Evolutionary conservation across 2,888 invertebrate genomes (phyloP), one percentile per base, ranked within the genome.

Genomic region (Hemithea aestivaria): DNA sequence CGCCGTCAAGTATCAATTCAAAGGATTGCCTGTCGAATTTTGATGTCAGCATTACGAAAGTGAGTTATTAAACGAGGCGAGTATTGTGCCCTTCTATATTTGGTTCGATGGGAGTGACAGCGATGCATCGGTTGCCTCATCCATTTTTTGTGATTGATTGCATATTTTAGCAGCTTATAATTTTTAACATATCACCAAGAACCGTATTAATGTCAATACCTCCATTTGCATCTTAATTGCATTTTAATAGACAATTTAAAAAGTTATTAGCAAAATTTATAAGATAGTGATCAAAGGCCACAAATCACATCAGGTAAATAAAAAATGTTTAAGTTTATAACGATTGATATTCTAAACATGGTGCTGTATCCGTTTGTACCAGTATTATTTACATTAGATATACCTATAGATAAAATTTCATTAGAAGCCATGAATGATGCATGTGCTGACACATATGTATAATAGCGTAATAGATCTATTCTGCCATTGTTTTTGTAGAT

Each of bases 11-110:
- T 64, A 58, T 61, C 63, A 55, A 61, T 66, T 61, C 61, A 61
- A 72, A 70, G 68, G 69, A 71, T 70, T 66, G 66, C 67, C 60
- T 68, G 66, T 71, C 71, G 66, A 72, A 73, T 72, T 70, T 64
- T 63, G 68, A 76, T 72, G 56, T 60, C 50, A 66, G 59, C 53
- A 71, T 72, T 73, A 69, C 58, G 52, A 60, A 64, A 62, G 48
- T 62, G 63, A 69, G 68, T 70, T 67, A 71, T 68, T 61, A 62
- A 65, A 69, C 59, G 63, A 61, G 55, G 56, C 56, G 49, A 56
- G 56, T 62, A 59, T 66, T 60, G 58, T 56, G 51, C 46, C 60
- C 49, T 62, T 55, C 60, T 68, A 68, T 66, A 66, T 68, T 65
- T 62, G 56, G 52, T 31, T 34, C 31, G 48, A 39, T 29, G 29